Percentiles rank a stretch among this genome's conserved stretches.
Evolutionary conservation across 1,140 invertebrate genomes (phyloP).

Genomic region (Drosophila kanapiae): DNA sequence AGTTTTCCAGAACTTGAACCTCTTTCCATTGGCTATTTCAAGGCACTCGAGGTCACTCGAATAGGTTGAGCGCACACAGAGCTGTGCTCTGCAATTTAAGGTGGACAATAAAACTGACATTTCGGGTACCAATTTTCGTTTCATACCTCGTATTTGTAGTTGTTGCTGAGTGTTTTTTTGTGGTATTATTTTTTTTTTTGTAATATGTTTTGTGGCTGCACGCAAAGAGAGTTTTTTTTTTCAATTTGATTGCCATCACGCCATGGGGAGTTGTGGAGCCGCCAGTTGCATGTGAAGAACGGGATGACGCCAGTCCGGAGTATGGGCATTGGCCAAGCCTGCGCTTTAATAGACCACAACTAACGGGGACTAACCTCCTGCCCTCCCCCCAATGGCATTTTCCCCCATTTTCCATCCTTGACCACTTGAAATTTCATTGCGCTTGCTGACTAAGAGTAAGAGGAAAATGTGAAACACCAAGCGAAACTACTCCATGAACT

Average conservation of each 20-base stretch:
- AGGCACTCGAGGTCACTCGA: constrained; percentile 9
- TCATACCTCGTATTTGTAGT: constrained; percentile 1
- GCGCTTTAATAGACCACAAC: constrained; percentile 53
- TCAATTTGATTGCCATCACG: constrained; percentile 47
- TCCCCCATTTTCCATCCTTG: constrained; percentile 35
- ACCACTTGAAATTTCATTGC: constrained; percentile 70
- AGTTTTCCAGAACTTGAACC: constrained; percentile 4
- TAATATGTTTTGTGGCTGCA: constrained; percentile 23
- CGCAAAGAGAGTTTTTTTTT: constrained; percentile 51
- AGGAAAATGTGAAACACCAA: constrained; percentile 3
- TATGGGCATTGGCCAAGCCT: constrained; percentile 28
- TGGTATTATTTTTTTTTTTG: not conserved
- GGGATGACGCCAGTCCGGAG: constrained; percentile 9
- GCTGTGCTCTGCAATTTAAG: constrained; percentile 15
- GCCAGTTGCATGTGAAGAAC: constrained; percentile 28
- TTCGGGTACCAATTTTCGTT: constrained; percentile 6
- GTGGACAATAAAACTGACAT: constrained; percentile 14
- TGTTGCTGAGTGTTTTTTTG: constrained; percentile 8
- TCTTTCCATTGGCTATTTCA: not conserved
- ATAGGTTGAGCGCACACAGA: constrained; percentile 11
- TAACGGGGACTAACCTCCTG: not conserved
- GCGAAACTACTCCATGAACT: not conserved
- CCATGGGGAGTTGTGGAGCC: constrained; percentile 17
- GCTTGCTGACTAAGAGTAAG: constrained; percentile 34
- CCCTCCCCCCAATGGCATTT: not conserved